phyloP scores from a whole-genome alignment of 2,113 vertebrate genomes.

The Phyllostomus discolor region DNA sequence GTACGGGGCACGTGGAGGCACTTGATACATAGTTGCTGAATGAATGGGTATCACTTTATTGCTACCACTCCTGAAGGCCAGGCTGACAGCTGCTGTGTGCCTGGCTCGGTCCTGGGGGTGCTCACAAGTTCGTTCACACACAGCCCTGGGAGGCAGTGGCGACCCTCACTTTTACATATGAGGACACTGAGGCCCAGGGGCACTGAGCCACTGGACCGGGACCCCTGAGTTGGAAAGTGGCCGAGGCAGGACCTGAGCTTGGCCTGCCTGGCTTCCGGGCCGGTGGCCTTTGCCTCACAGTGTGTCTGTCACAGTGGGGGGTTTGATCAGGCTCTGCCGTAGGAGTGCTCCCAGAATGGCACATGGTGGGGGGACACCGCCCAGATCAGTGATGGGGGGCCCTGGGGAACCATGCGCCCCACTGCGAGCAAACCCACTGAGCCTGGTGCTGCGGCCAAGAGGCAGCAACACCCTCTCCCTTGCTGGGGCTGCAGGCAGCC shows the following conservation, averaged over 20 bases:
- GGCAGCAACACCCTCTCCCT: no score
- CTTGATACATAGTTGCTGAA: no score
- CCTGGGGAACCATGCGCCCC: accelerated
- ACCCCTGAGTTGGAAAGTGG: not conserved
- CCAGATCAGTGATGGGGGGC: not conserved
- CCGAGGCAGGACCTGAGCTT: not conserved
- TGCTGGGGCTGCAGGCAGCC: accelerated
- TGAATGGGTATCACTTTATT: no score
- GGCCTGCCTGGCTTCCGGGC: not conserved
- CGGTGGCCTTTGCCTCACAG: not conserved
- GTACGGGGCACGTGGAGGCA: not conserved
- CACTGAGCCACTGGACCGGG: not conserved
- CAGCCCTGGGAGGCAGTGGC: no score
- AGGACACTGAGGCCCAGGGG: not conserved
- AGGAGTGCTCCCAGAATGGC: accelerated
- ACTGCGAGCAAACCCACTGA: no score
- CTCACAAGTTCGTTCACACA: not conserved
- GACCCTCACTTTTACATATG: not conserved
- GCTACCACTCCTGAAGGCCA: not conserved
- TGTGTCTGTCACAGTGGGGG: accelerated
- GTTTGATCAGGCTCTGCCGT: not conserved
- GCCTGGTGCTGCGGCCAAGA: accelerated
- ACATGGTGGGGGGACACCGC: not conserved
- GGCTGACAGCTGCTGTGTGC: no score
- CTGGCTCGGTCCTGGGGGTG: not conserved